A percentile compares a stretch with the other conserved stretches of the same genome.
These are phyloP conservation scores for Cyphomyrmex costatus DNA, from an alignment of 1,140 invertebrate genomes.

Conservation along the genomic window DNA sequence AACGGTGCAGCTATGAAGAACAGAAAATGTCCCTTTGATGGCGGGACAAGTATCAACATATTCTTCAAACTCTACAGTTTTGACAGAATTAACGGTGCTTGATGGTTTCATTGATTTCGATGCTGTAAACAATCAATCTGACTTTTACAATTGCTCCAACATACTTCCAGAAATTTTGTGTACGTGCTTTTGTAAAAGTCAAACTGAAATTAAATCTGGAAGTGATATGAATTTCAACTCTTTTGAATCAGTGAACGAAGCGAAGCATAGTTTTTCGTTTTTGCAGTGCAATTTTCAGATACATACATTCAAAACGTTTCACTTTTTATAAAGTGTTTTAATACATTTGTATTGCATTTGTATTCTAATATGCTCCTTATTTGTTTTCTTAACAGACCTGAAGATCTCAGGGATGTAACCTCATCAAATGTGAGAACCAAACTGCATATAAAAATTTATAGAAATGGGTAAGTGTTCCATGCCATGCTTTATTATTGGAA, in stretches of 20 bases:
- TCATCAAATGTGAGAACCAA: neutral
- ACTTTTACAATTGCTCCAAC: neutral
- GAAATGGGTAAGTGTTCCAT: conserved; percentile 44
- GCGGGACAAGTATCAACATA: neutral
- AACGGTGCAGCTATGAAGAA: neutral
- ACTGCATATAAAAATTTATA: neutral
- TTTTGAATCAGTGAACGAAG: neutral
- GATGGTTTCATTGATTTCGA: neutral
- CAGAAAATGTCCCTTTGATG: neutral
- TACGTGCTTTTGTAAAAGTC: neutral
- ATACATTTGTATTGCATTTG: neutral
- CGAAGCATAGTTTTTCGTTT: neutral
- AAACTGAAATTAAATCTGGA: neutral
- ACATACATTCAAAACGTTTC: neutral
- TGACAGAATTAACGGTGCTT: neutral
- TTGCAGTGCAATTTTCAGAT: too few relatives aligned
- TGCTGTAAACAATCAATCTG: neutral
- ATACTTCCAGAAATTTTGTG: neutral
- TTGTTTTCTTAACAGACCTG: neutral
- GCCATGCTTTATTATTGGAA: neutral
- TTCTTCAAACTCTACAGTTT: neutral
- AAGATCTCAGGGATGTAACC: neutral
- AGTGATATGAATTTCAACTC: neutral
- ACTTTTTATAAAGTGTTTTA: neutral
- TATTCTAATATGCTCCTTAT: neutral